Percentiles rank a stretch among this genome's conserved stretches.
Evolutionary conservation across 2,888 invertebrate genomes (phyloP).

Genomic region (Deilephila elpenor): DNA sequence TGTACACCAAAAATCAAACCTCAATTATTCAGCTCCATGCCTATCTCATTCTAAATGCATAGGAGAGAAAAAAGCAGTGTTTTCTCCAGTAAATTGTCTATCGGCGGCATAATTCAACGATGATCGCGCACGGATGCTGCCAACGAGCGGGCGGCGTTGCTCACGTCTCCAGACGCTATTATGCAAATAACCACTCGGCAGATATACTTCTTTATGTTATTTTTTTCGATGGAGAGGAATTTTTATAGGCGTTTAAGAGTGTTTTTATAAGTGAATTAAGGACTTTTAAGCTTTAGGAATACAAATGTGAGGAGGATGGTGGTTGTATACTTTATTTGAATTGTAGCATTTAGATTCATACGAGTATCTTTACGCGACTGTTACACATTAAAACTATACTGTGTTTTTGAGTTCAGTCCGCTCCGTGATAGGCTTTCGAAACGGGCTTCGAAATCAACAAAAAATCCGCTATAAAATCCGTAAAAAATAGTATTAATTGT

Average conservation of each 20-base stretch:
- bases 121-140: slow-evolving; percentile 60
- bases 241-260: slow-evolving; percentile 32
- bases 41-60: slow-evolving; percentile 26
- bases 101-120: slow-evolving; percentile 57
- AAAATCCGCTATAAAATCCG: too few relatives aligned
- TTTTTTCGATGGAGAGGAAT: slow-evolving; percentile 29
- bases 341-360: too few relatives aligned
- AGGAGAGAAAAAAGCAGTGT: slow-evolving; percentile 14
- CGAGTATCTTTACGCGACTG: too few relatives aligned
- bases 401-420: too few relatives aligned
- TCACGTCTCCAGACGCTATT: slow-evolving; percentile 33
- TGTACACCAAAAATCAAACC: not conserved
- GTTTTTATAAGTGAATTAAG: slow-evolving; percentile 24
- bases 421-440: too few relatives aligned
- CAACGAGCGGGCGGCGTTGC: slow-evolving; percentile 43
- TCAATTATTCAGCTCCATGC: not conserved
- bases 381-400: too few relatives aligned
- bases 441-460: too few relatives aligned
- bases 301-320: not conserved
- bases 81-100: slow-evolving; percentile 47
- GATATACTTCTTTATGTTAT: slow-evolving; percentile 31
- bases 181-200: slow-evolving; percentile 29
- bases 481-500: too few relatives aligned
- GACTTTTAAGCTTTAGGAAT: slow-evolving; percentile 26
- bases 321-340: not conserved